Evolutionary conservation across 2,797 vertebrate genomes (phyloP).

Genomic region (Acomys russatus): DNA sequence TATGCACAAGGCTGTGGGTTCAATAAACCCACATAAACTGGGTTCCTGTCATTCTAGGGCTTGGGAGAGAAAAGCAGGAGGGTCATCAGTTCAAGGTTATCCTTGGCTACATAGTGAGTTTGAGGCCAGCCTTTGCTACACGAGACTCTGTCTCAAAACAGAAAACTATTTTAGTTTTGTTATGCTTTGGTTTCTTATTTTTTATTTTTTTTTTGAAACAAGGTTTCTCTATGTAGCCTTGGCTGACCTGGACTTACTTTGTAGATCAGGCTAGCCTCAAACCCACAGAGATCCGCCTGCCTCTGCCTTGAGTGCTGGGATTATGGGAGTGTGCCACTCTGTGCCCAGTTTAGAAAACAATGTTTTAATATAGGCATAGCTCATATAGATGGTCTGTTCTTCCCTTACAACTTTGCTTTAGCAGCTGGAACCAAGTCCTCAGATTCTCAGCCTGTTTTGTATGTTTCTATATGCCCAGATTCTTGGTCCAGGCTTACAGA

Average conservation of each 20-base stretch:
- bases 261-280: too few relatives aligned
- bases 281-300: too few relatives aligned
- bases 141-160: background rate
- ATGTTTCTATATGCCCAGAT: slow-evolving; percentile 21
- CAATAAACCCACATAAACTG: background rate
- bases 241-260: too few relatives aligned
- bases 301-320: too few relatives aligned
- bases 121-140: background rate
- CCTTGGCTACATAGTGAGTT: background rate
- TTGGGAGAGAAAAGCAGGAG: background rate
- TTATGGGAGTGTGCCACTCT: too few relatives aligned
- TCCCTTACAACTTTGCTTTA: background rate
- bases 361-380: background rate
- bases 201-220: too few relatives aligned
- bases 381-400: background rate
- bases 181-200: too few relatives aligned
- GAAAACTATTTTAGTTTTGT: background rate
- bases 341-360: too few relatives aligned
- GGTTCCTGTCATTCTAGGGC: background rate
- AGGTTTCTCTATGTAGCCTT: too few relatives aligned
- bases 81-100: background rate
- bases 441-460: background rate
- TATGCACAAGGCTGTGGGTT: background rate
- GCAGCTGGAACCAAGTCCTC: background rate
- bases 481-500: slow-evolving; percentile 37